Conservation (phyloP, 2,113 vertebrate genomes). For the Emydocephalus ijimae region DNA sequence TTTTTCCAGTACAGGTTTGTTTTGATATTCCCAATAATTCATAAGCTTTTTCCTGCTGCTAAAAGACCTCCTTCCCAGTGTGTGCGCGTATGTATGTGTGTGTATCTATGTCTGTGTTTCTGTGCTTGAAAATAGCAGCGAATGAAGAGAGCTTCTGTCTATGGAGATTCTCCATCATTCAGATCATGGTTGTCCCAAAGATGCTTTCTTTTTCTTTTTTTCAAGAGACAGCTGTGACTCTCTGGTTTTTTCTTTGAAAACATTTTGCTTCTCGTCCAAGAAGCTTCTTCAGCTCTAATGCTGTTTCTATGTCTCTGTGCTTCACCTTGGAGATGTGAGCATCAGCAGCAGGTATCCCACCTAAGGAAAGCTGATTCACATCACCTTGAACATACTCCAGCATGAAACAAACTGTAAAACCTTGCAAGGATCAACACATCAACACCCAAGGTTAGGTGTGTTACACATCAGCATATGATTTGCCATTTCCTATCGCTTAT, state of each 20-base stretch:
- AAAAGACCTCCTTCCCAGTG: background rate
- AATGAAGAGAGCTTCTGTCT: background rate
- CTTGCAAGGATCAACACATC: background rate
- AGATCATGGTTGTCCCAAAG: no score
- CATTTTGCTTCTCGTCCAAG: no score
- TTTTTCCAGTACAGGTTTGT: background rate
- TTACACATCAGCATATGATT: background rate
- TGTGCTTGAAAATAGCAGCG: background rate
- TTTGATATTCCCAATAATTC: background rate
- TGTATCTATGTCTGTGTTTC: no score
- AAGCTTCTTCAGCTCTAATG: background rate
- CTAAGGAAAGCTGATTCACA: background rate
- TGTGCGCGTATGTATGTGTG: no score
- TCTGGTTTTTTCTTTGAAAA: no score
- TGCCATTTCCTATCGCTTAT: slow-evolving; percentile 10
- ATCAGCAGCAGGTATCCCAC: background rate
- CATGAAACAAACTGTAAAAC: background rate
- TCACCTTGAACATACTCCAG: background rate
- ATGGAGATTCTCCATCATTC: no score
- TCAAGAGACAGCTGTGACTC: no score
- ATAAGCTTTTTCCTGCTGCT: background rate
- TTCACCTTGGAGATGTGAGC: background rate
- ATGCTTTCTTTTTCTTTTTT: no score
- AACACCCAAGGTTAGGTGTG: background rate
- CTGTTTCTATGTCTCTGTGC: background rate